Base-by-base conservation (phyloP, 2,888 invertebrate genomes). In the Mesorhabditis spiculigera region DNA sequence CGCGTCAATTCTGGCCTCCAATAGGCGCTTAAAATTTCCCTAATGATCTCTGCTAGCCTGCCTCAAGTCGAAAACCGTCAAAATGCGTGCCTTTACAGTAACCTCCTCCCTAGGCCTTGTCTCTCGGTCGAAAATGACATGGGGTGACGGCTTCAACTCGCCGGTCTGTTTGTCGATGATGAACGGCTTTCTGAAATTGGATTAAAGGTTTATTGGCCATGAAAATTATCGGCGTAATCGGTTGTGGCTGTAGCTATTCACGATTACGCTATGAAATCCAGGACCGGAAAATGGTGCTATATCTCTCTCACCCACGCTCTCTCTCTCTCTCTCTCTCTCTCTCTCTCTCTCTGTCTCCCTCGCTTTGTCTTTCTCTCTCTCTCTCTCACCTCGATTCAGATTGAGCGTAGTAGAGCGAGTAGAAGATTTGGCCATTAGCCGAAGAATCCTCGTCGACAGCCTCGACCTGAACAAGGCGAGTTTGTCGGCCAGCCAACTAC, bases 381-480 rank as follows among this genome's bases (percentile, higher is more conserved):
- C 28, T 28, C 28, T 28, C 28, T 28, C 28, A 50, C 58, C 58
- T 50, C 62, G 78, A 75, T 65, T 85, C 81, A 5, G 76, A 72
- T 63, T 82, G 76, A 0, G 82, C 79, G 70, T 84, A 84, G 73
- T 86, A 86, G 5, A 85, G 67, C 8, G 81, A 80, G 71, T 85
- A 85, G 5, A 80, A 76, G 61, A 85, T 82, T 45, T 86, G 75
- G 10, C 85, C 85, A 68, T 86, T 85, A 0, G 78, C 75, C 10
- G 78, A 78, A 13, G 86, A 82, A 73, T 87, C 87, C 71, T 87
- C 86, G 71, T 86, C 87, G 13, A 86, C 87, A 10, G 78, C 78
- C 63, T 77, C 71, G 5, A 73, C 72, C 67, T 71, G 45, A 45
- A 68, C n/a, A n/a, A n/a, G n/a, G n/a, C n/a, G 10, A 42, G 6